These are phyloP conservation scores for Zosterops hypoxanthus DNA, from an alignment of 2,113 vertebrate genomes.

Conservation along the genomic window DNA sequence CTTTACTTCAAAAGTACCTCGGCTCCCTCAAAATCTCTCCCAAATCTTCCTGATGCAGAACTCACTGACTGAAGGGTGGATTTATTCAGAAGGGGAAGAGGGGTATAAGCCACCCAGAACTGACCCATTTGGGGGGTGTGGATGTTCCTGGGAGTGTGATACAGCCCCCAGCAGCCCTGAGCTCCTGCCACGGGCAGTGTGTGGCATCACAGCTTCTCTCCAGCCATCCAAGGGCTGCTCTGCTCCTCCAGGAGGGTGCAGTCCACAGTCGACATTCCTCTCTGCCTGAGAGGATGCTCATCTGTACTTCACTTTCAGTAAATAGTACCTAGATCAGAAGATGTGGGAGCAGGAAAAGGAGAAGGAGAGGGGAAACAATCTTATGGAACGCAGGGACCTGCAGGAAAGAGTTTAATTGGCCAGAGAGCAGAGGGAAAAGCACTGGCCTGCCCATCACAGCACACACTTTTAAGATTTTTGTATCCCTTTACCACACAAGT, in stretches of 20 bases:
- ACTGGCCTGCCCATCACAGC: not conserved
- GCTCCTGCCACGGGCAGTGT: accelerated
- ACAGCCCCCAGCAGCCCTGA: not conserved
- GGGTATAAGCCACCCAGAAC: not conserved
- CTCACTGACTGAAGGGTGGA: not conserved
- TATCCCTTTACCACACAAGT: not conserved
- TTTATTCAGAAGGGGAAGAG: not conserved
- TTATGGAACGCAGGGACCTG: not conserved
- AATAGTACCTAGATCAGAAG: not conserved
- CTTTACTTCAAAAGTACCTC: not conserved
- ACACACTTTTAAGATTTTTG: accelerated
- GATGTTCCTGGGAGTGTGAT: not conserved
- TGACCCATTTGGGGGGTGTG: accelerated
- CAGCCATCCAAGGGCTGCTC: not conserved
- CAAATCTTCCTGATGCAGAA: not conserved
- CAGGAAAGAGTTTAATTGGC: not conserved
- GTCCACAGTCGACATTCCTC: not conserved
- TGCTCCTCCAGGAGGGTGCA: not conserved
- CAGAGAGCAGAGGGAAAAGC: not conserved
- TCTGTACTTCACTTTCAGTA: not conserved
- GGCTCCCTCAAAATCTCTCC: not conserved
- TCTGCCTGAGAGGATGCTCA: not conserved
- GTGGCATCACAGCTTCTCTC: not conserved
- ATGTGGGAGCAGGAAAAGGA: not conserved
- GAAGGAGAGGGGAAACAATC: not conserved